phyloP scores from a whole-genome alignment of 53 echinoderm and acorn worm genomes.

The Hippasteria phrygiana region DNA sequence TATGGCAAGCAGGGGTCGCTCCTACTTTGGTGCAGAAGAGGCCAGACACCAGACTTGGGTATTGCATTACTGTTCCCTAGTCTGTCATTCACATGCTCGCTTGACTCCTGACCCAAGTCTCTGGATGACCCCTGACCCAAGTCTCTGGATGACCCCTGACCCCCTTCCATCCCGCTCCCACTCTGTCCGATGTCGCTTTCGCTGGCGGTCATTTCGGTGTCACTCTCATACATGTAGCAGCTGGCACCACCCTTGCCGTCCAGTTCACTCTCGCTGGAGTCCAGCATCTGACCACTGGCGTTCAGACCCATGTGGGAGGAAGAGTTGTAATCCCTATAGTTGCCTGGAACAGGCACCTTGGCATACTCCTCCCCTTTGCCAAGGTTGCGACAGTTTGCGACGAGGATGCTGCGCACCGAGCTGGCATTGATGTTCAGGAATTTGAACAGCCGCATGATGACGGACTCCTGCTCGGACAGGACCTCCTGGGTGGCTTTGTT shows the following conservation, averaged over 20 bases:
- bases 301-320: neutral
- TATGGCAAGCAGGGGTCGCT: constrained; percentile 66
- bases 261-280: constrained; percentile 83
- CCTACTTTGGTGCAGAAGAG: constrained; percentile 48
- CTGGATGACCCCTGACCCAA: neutral
- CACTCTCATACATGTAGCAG: constrained; percentile 74
- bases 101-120: constrained; percentile 23
- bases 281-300: constrained; percentile 52
- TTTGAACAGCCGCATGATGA: constrained; percentile 88
- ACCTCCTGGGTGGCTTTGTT: constrained; percentile 91
- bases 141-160: constrained; percentile 37
- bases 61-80: constrained; percentile 8
- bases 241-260: constrained; percentile 69
- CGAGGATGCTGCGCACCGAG: constrained; percentile 80
- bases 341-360: neutral
- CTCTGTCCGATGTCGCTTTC: constrained; percentile 68
- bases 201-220: constrained; percentile 82
- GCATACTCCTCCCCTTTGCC: constrained; percentile 59
- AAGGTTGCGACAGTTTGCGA: constrained; percentile 79
- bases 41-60: constrained; percentile 2
- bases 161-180: neutral
- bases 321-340: constrained; percentile 24
- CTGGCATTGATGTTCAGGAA: constrained; percentile 92
- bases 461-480: constrained; percentile 86
- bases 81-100: neutral